Percentiles rank a stretch among this genome's conserved stretches.
These are phyloP conservation scores for Hucho hucho DNA, from an alignment of 2,113 vertebrate species.

Conservation along the genomic window DNA sequence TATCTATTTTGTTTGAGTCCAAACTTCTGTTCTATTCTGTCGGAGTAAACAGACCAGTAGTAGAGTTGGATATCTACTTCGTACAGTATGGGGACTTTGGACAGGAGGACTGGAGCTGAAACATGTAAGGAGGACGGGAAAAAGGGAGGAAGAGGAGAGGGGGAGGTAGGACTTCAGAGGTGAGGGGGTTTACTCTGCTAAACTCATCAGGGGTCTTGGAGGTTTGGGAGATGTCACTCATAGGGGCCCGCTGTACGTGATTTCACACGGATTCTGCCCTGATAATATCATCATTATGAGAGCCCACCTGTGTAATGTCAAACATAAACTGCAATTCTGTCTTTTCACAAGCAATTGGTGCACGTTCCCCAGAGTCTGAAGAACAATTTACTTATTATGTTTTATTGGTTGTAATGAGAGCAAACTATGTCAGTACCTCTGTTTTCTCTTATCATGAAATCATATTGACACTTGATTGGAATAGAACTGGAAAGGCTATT, in stretches of 20 bases:
- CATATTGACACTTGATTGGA: neutral
- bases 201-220: neutral
- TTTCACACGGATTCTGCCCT: neutral
- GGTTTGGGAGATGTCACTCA: neutral
- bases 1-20: conserved; percentile 18
- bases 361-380: neutral
- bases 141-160: neutral
- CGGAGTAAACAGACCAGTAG: neutral
- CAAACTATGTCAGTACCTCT: too few species aligned
- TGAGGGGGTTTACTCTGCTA: neutral
- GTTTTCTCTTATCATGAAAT: neutral
- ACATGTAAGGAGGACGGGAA: neutral
- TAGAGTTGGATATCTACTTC: neutral
- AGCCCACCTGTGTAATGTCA: neutral
- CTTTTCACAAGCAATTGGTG: neutral
- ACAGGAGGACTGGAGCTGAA: neutral
- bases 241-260: neutral
- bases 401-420: too few species aligned
- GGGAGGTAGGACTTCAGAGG: neutral
- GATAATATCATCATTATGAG: neutral
- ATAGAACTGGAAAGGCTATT: neutral
- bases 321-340: neutral
- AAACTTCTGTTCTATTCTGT: neutral
- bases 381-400: neutral
- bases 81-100: conserved; percentile 2